phyloP scores from a whole-genome alignment of 2,113 vertebrate species.

The Ramphastos sulfuratus region DNA sequence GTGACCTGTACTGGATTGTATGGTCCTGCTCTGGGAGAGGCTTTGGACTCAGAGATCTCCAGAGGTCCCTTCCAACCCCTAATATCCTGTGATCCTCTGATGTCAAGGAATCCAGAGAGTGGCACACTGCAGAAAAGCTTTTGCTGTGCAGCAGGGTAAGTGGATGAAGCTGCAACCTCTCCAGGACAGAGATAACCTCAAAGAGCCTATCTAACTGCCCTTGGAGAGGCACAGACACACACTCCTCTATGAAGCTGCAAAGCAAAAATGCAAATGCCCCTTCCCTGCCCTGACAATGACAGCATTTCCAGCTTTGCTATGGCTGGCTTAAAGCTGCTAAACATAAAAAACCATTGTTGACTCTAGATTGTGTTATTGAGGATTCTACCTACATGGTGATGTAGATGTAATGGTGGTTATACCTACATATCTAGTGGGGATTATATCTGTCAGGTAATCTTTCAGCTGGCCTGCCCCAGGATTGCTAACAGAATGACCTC shows the following conservation, averaged over 20 bases:
- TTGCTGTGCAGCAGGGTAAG: neutral
- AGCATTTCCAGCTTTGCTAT: neutral
- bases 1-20: too few relatives aligned
- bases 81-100: too few relatives aligned
- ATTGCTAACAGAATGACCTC: neutral
- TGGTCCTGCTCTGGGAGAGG: too few relatives aligned
- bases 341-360: neutral
- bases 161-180: neutral
- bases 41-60: too few relatives aligned
- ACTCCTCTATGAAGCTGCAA: neutral
- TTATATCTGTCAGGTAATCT: neutral
- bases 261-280: neutral
- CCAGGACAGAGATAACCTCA: neutral
- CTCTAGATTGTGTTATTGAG: neutral
- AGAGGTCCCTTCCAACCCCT: too few relatives aligned
- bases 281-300: neutral
- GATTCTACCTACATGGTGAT: neutral
- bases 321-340: neutral
- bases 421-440: too few relatives aligned
- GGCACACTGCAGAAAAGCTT: neutral
- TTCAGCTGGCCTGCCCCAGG: neutral
- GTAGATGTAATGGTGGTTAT: too few relatives aligned
- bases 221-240: neutral
- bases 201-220: neutral
- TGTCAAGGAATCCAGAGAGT: neutral